Conservation (phyloP, 2,888 invertebrate genomes). For the Drosophila anomelani region DNA sequence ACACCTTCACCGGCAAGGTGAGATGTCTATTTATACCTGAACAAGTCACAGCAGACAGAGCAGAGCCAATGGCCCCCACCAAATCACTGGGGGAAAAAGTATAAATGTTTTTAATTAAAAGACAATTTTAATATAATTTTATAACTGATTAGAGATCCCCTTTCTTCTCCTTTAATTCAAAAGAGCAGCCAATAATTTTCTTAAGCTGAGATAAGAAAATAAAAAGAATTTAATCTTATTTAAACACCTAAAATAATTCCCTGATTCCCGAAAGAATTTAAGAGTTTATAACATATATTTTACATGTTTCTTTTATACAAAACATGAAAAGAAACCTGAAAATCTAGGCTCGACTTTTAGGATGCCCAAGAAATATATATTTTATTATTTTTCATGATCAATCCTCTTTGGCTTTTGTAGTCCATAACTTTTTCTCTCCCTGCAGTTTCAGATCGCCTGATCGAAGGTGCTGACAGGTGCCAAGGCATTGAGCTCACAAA, state of each 20-base stretch:
- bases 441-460: constrained; percentile 10
- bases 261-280: no score
- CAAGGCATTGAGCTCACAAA: constrained; percentile 25
- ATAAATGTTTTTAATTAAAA: neutral
- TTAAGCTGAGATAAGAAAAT: neutral
- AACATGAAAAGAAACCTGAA: neutral
- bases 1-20: constrained; percentile 61
- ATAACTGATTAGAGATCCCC: neutral
- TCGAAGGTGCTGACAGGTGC: constrained; percentile 48
- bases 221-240: neutral
- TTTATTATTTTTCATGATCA: neutral
- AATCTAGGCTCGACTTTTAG: no score
- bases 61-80: constrained; percentile 8
- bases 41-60: constrained; percentile 5
- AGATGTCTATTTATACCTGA: constrained; percentile 50
- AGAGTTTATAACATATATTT: no score
- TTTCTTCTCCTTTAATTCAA: no score
- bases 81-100: constrained; percentile 2
- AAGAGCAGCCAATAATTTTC: neutral
- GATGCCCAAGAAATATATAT: neutral
- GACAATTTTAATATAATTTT: rapidly evolving
- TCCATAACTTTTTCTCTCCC: neutral
- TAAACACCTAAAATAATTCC: neutral
- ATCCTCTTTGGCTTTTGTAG: neutral
- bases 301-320: no score